Evolutionary conservation across 2,113 vertebrate species (phyloP), one percentile per base, ranked within the genome.

Genomic region (Neogobius melanostomus): DNA sequence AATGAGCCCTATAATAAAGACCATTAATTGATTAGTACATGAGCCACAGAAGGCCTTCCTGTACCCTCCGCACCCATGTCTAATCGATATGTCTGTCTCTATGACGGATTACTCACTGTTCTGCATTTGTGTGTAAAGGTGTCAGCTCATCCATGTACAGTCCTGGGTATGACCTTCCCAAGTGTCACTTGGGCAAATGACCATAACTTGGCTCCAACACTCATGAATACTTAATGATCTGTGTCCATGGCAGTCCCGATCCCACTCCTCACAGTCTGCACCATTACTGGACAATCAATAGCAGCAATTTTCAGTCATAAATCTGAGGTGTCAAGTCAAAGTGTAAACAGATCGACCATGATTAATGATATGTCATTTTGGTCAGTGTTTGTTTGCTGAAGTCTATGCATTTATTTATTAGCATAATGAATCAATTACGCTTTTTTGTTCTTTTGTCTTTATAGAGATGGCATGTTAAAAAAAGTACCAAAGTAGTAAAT

Each of bases 81-180:
- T 78, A 67, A 90, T 91, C 88, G 79, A 91, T 91, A 86, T 0
- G 85, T 89, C 88, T 91, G 90, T 90, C 90, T 88, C 87, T 76
- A 36, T 79, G 77, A 89, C 71, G 44, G 82, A 88, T 83, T 75
- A 59, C 46, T 74, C 53, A 43, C 47, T 53, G 21, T 28, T 59
- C 28, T 56, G 53, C 10, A 12, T 48, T 36, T 15, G 59, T 68
- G 68, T 53, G 43, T 68, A 15, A 63, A 78, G 74, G 72, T 82
- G 79, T 80, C 71, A 10, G 15, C 69, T 73, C 81, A 61, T 78
- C 81, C 57, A 48, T 48, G 15, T 47, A 16, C 28, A 50, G 59
- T 64, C 70, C 63, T 68, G 61, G 52, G 75, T 85, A 87, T 82
- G 84, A 81, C 87, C 87, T 88, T 86, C 66, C 45, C 69, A 69